phyloP scores from a whole-genome alignment of 1,140 invertebrate species.

The Capitella teleta region DNA sequence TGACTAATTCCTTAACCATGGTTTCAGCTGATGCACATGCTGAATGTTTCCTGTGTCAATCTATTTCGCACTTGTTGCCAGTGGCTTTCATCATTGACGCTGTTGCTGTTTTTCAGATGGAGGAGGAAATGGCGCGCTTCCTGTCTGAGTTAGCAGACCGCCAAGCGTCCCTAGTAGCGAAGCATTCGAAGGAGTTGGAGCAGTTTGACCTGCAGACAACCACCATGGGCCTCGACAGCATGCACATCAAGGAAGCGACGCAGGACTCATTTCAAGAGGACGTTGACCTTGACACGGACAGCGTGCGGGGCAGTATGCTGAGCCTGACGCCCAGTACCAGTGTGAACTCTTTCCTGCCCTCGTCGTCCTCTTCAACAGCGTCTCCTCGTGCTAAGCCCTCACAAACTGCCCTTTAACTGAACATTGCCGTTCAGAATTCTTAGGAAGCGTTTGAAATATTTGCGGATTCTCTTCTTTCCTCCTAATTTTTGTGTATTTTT shows the following conservation, averaged over 20 bases:
- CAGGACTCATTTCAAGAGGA: constrained; percentile 68
- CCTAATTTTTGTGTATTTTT: no score
- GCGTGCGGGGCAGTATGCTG: constrained; percentile 80
- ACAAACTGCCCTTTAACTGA: no score
- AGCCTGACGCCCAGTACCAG: constrained; percentile 87
- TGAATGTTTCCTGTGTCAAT: no score
- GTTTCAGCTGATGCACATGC: no score
- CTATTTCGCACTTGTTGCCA: no score
- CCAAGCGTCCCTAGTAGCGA: constrained; percentile 73
- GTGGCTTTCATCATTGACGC: no score
- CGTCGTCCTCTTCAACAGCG: no score
- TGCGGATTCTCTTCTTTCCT: no score
- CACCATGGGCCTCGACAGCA: constrained; percentile 73
- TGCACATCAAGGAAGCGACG: constrained; percentile 79
- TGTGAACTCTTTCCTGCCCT: constrained; percentile 45
- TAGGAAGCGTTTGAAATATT: no score
- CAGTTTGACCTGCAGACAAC: constrained; percentile 89
- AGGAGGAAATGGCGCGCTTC: constrained; percentile 79
- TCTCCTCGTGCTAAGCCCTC: no score
- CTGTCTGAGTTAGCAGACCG: constrained; percentile 76
- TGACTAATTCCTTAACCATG: no score
- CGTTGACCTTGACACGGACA: constrained; percentile 55
- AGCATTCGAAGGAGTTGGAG: constrained; percentile 77
- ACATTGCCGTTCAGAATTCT: no score
- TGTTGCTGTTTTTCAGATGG: constrained; percentile 57